Conservation (phyloP, 1,140 invertebrate species). For the Tetranychus cinnabarinus region DNA sequence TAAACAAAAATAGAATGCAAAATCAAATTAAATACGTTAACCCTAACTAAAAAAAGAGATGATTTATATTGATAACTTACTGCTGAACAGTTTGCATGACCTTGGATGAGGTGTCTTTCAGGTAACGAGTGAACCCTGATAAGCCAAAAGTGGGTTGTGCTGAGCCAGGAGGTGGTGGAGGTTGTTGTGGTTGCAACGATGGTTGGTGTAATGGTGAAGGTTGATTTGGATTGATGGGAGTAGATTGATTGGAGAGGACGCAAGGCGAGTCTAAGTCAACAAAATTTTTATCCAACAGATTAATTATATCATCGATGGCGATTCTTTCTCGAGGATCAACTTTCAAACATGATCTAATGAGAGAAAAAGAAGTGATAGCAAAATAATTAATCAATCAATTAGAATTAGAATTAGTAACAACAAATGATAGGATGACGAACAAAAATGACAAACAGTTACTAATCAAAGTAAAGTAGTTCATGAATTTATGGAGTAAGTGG, state of each 20-base stretch:
- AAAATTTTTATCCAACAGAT: constrained; percentile 6
- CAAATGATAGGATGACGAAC: background rate
- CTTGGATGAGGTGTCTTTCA: constrained; percentile 85
- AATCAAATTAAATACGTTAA: too few species aligned
- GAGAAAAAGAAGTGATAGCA: background rate
- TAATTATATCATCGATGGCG: constrained; percentile 3
- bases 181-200: background rate
- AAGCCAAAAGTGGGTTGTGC: constrained; percentile 6
- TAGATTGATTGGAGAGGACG: background rate
- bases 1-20: too few species aligned
- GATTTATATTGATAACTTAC: constrained; percentile 28
- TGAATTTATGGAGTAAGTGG: too few species aligned
- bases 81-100: constrained; percentile 88
- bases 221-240: background rate
- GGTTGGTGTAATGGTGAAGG: background rate
- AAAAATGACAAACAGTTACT: too few species aligned
- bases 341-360: constrained; percentile 7
- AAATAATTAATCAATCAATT: background rate
- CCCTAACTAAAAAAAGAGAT: too few species aligned
- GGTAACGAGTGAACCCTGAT: constrained; percentile 22
- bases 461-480: too few species aligned
- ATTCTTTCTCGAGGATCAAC: constrained; percentile 7
- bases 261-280: constrained; percentile 9
- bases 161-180: background rate
- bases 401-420: background rate